phyloP scores from a whole-genome alignment of 2,888 invertebrate genomes.

The Caenorhabditis sulstoni region DNA sequence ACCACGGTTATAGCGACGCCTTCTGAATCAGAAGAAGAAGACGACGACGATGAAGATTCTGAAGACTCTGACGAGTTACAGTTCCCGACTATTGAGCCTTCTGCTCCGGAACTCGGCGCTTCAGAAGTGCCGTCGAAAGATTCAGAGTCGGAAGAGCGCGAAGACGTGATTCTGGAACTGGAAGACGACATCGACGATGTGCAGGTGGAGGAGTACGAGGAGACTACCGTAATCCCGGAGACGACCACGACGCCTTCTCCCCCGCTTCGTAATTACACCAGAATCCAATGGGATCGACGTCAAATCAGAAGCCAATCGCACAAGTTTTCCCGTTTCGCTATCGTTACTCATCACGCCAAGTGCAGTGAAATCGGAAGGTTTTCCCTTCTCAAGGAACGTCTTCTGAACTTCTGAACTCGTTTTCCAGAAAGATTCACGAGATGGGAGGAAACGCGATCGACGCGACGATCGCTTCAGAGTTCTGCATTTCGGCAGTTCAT shows the following conservation, averaged over 20 bases:
- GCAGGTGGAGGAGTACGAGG: slow-evolving; percentile 51
- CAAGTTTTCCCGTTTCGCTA: slow-evolving; percentile 38
- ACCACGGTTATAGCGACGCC: slow-evolving; percentile 15
- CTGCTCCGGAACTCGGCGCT: not conserved
- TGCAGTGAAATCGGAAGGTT: slow-evolving; percentile 63
- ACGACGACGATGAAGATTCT: slow-evolving; percentile 1
- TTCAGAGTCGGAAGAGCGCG: not conserved
- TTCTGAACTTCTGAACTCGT: not conserved
- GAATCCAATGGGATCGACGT: slow-evolving; percentile 25
- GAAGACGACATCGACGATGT: slow-evolving; percentile 41
- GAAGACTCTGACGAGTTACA: slow-evolving; percentile 23
- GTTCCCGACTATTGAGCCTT: slow-evolving; percentile 4
- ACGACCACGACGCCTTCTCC: too few species aligned
- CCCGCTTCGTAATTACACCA: slow-evolving; percentile 6
- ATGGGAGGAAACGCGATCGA: slow-evolving; percentile 63
- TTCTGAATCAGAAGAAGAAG: not conserved
- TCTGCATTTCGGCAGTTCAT: slow-evolving; percentile 62
- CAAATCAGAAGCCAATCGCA: slow-evolving; percentile 23
- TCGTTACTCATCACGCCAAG: slow-evolving; percentile 44
- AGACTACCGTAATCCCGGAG: slow-evolving; percentile 6
- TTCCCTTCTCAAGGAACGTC: not conserved
- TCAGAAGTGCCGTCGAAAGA: not conserved
- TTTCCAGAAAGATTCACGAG: slow-evolving; percentile 51
- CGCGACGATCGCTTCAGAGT: slow-evolving; percentile 57
- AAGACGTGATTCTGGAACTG: slow-evolving; percentile 24